A percentile compares a stretch with the other conserved stretches of the same genome.
Conservation (phyloP, 2,113 vertebrate species). For the Tricholaema leucomelas region DNA sequence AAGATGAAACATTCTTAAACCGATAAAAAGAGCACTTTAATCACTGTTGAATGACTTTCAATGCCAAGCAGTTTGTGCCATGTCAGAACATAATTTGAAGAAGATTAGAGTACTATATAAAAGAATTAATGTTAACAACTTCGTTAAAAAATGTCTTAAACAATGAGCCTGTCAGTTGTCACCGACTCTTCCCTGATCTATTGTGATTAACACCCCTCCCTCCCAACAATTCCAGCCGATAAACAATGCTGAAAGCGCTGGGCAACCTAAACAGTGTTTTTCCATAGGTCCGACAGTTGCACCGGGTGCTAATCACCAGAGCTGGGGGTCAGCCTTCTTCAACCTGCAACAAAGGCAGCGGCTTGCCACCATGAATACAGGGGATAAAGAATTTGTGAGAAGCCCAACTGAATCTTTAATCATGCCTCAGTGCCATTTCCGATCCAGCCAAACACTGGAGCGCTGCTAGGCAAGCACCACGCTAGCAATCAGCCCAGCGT, state of each 20-base stretch:
- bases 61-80: slow-evolving; percentile 54
- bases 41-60: slow-evolving; percentile 71
- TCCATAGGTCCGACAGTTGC: neutral
- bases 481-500: slow-evolving; percentile 65
- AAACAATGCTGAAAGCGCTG: slow-evolving; percentile 16
- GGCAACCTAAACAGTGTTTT: slow-evolving; percentile 36
- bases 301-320: slow-evolving; percentile 6
- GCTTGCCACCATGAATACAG: slow-evolving; percentile 70
- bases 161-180: slow-evolving; percentile 51
- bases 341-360: slow-evolving; percentile 54
- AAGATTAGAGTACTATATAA: slow-evolving; percentile 66
- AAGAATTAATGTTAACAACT: slow-evolving; percentile 70
- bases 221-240: neutral
- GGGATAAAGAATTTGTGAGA: slow-evolving; percentile 66
- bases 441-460: slow-evolving; percentile 68
- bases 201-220: slow-evolving; percentile 7
- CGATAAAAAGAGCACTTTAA: slow-evolving; percentile 71
- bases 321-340: slow-evolving; percentile 71
- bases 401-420: slow-evolving; percentile 62
- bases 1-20: slow-evolving; percentile 73
- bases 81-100: slow-evolving; percentile 65
- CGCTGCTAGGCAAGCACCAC: slow-evolving; percentile 66
- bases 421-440: slow-evolving; percentile 53
- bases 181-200: slow-evolving; percentile 26
- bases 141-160: slow-evolving; percentile 58